A percentile compares a stretch with the other conserved stretches of the same genome.
Evolutionary conservation across 2,797 vertebrate species (phyloP).

Genomic region (Gallinago nigripennis): DNA sequence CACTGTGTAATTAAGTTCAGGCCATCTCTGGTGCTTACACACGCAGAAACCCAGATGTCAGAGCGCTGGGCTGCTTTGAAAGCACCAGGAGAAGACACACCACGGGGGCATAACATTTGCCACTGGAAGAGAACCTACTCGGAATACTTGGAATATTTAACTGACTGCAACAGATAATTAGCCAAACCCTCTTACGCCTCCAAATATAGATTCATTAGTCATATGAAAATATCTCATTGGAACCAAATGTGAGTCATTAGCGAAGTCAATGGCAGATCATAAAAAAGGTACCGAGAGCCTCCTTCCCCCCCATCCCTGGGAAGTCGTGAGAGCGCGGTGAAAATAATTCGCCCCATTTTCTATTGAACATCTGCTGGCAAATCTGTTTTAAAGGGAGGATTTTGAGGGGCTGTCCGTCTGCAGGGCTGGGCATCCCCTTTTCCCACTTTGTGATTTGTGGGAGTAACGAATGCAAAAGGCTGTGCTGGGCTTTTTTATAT

Average conservation of each 20-base stretch:
- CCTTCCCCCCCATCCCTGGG: neutral
- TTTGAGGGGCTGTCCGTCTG: conserved; percentile 16
- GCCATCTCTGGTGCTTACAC: conserved; percentile 51
- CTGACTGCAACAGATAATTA: conserved; percentile 64
- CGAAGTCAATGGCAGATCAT: conserved; percentile 55
- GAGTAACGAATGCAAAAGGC: neutral
- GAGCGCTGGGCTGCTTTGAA: conserved; percentile 29
- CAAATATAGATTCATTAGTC: conserved; percentile 70
- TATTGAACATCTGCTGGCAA: conserved; percentile 52
- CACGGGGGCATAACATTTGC: conserved; percentile 21
- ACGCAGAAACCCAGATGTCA: conserved; percentile 55
- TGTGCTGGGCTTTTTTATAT: neutral
- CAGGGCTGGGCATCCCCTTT: neutral
- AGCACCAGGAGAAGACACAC: neutral
- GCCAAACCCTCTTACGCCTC: conserved; percentile 44
- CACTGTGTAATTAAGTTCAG: conserved; percentile 57
- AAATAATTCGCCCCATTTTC: conserved; percentile 38
- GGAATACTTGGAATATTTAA: conserved; percentile 58
- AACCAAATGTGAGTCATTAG: conserved; percentile 69
- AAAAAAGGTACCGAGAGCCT: conserved; percentile 46
- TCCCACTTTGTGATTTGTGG: neutral
- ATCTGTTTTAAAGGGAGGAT: conserved; percentile 23
- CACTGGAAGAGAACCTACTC: conserved; percentile 47
- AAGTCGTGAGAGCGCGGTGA: conserved; percentile 5
- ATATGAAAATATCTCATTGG: conserved; percentile 69